phyloP scores from a whole-genome alignment of 2,113 vertebrate genomes.

The Otis tarda region DNA sequence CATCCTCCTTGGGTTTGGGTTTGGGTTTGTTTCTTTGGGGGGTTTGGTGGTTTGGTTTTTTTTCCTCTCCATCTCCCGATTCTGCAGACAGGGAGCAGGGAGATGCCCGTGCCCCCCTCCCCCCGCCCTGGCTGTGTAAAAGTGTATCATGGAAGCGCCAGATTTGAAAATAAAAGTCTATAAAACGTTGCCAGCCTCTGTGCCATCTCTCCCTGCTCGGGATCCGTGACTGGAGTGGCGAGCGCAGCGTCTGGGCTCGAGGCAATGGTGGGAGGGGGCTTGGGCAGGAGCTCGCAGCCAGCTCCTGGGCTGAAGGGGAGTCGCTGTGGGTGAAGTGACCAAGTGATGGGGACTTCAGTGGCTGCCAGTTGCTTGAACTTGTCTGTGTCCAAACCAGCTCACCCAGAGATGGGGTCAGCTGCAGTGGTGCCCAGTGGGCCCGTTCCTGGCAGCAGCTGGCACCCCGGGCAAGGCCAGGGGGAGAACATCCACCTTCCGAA shows the following conservation, averaged over 20 bases:
- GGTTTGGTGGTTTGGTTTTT: not conserved
- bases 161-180: conserved; percentile 84
- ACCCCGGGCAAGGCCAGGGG: not conserved
- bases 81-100: conserved; percentile 25
- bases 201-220: not conserved
- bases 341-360: not conserved
- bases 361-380: not conserved
- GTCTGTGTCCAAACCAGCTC: not conserved
- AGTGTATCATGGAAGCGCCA: conserved; percentile 78
- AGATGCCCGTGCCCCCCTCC: not conserved
- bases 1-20: conserved; percentile 34
- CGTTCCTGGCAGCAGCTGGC: not conserved
- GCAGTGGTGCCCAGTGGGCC: not conserved
- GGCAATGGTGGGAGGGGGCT: not conserved
- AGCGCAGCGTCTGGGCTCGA: fast-evolving
- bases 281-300: not conserved
- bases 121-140: conserved; percentile 70
- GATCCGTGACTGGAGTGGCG: fast-evolving
- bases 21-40: conserved; percentile 4
- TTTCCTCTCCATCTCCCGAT: not conserved
- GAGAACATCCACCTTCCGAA: not conserved
- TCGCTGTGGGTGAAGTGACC: not conserved
- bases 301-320: not conserved
- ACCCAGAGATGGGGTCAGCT: not conserved
- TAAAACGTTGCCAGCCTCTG: conserved; percentile 52